Base-by-base conservation (phyloP, 2,113 vertebrate species). In the Indicator indicator region DNA sequence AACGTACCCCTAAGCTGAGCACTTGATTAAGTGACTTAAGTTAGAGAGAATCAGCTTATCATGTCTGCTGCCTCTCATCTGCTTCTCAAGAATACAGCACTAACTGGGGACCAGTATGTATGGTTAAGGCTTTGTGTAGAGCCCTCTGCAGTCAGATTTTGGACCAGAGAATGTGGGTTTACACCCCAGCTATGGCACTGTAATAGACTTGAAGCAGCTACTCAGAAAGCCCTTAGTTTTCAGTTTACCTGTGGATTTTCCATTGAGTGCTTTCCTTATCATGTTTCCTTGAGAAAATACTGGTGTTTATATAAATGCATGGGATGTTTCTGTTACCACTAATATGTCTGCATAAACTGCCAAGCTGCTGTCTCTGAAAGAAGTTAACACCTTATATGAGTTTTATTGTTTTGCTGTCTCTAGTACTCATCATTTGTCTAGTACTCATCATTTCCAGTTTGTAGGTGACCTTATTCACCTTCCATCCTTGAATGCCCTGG, bases 311-410 rank as follows among this genome's bases (percentile, higher is more conserved):
- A 73, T 69, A 93, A 94, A 91, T 52, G 63, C 56, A 82, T 1
- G 8, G 68, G 84, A 87, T 85, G 86, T 90, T 91, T 86, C 85
- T 95, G 55, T 94, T 89, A 87, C 36, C 94, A 93, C 93, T 91
- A 95, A 81, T 83, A 64, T 70, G 75, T 68, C 83, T 80, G 50
- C 86, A 58, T 83, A 88, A 84, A 73, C 70, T 94, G 74, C 73
- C 90, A 94, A 93, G 78, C 40, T 85, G 63, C 88, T 89, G 77
- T 80, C 86, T 91, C 78, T 89, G 85, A 89, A 94, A 90, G 36
- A 90, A 90, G 36, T 80, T 76, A 93, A 84, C 55, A 91, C 38
- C 52, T 88, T 84, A 74, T 70, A 14, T 3, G 38, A 88, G 46
- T 55, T 32, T 6, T 77, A 74, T 80, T 36, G 16, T 32, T 80